A percentile compares a stretch with the other conserved stretches of the same genome.
Conservation (phyloP, 1,140 invertebrate genomes). For the Sycobia sp. region DNA sequence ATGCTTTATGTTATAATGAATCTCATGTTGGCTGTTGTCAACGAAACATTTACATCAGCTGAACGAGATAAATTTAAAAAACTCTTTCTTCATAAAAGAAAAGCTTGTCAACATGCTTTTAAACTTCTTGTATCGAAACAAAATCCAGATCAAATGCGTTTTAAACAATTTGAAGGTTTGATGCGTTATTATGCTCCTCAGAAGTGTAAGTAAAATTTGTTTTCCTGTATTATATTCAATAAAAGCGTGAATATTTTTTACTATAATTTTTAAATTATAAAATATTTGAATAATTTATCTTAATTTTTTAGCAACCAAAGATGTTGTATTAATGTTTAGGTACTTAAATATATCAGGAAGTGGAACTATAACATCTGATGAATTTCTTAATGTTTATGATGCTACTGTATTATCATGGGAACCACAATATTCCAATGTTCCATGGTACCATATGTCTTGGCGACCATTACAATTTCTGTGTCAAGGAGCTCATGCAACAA, state of each 20-base stretch:
- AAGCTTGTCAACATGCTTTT: constrained; percentile 84
- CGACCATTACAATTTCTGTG: constrained; percentile 68
- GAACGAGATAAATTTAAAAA: constrained; percentile 89
- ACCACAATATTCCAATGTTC: constrained; percentile 68
- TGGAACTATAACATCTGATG: constrained; percentile 71
- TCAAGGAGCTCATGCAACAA: constrained; percentile 67
- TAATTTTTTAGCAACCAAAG: constrained; percentile 67
- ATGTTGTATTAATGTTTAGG: constrained; percentile 82
- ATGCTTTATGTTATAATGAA: constrained; percentile 91
- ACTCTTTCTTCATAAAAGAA: constrained; percentile 80
- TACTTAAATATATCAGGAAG: constrained; percentile 73
- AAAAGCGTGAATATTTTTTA: neutral
- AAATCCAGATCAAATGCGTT: constrained; percentile 70
- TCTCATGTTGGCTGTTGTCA: constrained; percentile 89
- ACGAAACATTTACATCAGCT: constrained; percentile 86
- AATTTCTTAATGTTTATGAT: constrained; percentile 83
- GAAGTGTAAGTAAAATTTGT: constrained; percentile 67
- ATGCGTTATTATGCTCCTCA: constrained; percentile 79
- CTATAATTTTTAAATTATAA: constrained; percentile 1
- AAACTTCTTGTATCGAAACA: constrained; percentile 76
- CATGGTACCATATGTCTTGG: constrained; percentile 73
- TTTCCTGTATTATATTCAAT: neutral
- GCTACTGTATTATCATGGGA: constrained; percentile 76
- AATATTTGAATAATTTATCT: constrained; percentile 17
- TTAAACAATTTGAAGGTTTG: constrained; percentile 81